These are phyloP conservation scores for Dufourea novaeangliae DNA, from an alignment of 1,140 invertebrate species.

Conservation along the genomic window DNA sequence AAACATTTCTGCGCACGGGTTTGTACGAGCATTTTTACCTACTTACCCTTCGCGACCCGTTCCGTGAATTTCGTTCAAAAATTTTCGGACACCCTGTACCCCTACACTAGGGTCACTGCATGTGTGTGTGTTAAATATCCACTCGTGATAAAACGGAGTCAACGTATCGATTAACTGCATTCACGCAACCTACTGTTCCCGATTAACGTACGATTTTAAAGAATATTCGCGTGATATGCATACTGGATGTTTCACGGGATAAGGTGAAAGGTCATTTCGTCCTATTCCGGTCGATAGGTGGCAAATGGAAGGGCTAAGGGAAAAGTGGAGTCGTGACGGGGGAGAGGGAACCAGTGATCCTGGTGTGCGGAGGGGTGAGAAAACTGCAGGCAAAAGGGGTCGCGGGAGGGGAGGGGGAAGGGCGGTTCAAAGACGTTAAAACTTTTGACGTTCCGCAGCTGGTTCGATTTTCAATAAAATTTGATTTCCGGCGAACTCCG, in stretches of 20 bases:
- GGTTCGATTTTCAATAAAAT: conserved; percentile 65
- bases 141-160: conserved; percentile 36
- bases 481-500: conserved; percentile 29
- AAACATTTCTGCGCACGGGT: background rate
- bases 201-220: conserved; percentile 57
- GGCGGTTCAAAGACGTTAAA: conserved; percentile 50
- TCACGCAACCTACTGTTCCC: conserved; percentile 53
- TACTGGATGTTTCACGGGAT: background rate
- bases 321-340: background rate
- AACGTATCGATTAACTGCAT: conserved; percentile 63
- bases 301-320: background rate
- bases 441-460: conserved; percentile 48
- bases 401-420: too few species aligned
- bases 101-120: background rate
- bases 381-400: background rate
- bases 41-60: background rate
- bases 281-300: conserved; percentile 48
- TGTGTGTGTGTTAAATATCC: conserved; percentile 14
- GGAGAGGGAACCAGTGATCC: background rate
- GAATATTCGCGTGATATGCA: conserved; percentile 58
- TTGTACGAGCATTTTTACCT: background rate
- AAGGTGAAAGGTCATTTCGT: conserved; percentile 57
- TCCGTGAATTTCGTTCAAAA: too few species aligned
- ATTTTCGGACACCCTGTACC: background rate
- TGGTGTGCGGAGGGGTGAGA: background rate